Conservation (phyloP, 2,797 vertebrate species). For the Champsocephalus gunnari region DNA sequence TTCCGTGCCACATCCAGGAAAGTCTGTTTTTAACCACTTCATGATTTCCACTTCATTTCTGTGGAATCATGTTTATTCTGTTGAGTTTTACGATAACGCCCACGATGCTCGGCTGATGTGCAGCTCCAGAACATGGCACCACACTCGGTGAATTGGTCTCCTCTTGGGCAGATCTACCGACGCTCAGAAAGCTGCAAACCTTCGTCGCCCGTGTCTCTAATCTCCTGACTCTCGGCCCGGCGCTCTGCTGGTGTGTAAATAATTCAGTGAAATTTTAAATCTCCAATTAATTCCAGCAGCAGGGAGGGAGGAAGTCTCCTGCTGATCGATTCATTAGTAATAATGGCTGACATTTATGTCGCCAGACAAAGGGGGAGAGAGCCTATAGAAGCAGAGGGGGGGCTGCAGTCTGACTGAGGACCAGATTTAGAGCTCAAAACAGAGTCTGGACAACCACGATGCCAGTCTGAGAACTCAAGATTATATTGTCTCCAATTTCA, state of each 20-base stretch:
- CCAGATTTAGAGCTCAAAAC: neutral
- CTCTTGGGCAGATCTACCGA: neutral
- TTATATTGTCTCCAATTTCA: neutral
- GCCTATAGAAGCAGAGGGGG: conserved; percentile 30
- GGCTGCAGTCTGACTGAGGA: neutral
- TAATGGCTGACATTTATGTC: conserved; percentile 83
- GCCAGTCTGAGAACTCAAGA: neutral
- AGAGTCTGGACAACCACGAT: neutral
- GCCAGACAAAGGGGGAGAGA: conserved; percentile 50
- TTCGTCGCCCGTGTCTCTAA: conserved; percentile 50
- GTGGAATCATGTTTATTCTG: no score
- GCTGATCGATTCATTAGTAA: conserved; percentile 82
- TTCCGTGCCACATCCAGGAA: no score
- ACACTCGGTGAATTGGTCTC: no score
- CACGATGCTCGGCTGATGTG: no score
- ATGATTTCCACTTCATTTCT: no score
- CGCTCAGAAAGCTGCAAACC: conserved; percentile 12
- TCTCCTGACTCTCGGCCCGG: conserved; percentile 49
- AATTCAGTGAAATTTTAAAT: conserved; percentile 84
- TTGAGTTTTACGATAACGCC: no score
- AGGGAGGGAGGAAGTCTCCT: conserved; percentile 77
- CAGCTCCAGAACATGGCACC: no score
- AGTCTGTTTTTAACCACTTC: no score
- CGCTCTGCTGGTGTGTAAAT: conserved; percentile 79
- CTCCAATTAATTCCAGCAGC: conserved; percentile 82